Evolutionary conservation across 1,140 invertebrate species (phyloP), one percentile per base, ranked within the genome.

Genomic region (Notospermus geniculatus): DNA sequence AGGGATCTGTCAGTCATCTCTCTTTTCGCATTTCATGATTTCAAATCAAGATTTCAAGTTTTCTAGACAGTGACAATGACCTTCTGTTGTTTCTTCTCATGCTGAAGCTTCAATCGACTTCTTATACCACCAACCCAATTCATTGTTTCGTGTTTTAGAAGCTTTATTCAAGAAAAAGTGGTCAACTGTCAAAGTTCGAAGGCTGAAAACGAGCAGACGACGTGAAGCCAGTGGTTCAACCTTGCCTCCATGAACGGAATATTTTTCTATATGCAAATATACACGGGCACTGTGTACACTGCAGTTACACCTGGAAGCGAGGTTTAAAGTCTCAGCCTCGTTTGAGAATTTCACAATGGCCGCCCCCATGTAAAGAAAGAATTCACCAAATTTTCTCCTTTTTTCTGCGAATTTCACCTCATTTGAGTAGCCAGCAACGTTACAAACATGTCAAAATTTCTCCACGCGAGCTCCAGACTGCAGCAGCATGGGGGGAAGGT

Each of bases 121-220:
- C 71, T 62, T 54, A 68, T 65, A 29, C 73, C 73, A 32, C 73
- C 71, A 57, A 75, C 64, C 73, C 73, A 75, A 55, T 75, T 75
- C 73, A 74, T 74, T 29, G n/a, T 46, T 57, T 54, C 56, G 1
- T 17, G 15, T 39, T 22, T 52, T 0, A 58, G 32, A n/a, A 45
- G 0, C 5, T 9, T 2, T 5, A 52, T 25, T 53, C 2, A 32
- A 28, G 45, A 5, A 23, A 29, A 28, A 25, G 19, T 19, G 17
- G n/a, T 5, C 7, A 0, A 30, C 9, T 25, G 30, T 53, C 59
- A 68, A 64, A 58, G 54, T 62, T 60, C 62, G 59, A 53, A 28
- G 41, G 41, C 28, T 57, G 25, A n/a, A 41, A 59, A 46, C 36
- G 54, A 57, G 56, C 56, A 64, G 52, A 52, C 62, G 59, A 54